Evolutionary conservation across 2,113 vertebrate species (phyloP).

Genomic region (Marmota monax): DNA sequence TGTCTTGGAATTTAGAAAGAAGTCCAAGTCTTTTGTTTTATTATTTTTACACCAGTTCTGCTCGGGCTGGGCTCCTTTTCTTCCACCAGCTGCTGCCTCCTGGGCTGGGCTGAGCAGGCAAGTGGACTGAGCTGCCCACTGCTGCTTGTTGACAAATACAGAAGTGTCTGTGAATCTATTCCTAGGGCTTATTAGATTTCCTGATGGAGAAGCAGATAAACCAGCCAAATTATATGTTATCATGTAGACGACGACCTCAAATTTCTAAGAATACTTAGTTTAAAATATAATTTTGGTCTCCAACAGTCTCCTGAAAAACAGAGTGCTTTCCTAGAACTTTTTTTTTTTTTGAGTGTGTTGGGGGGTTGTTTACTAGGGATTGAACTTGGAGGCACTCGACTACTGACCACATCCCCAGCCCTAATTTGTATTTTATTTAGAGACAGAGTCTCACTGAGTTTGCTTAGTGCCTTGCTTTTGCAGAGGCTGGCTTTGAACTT

Average conservation of each 20-base stretch:
- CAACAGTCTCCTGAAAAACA: not conserved
- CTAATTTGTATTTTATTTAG: too few species aligned
- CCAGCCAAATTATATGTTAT: not conserved
- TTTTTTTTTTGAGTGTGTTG: too few species aligned
- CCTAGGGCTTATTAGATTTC: not conserved
- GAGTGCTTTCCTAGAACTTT: not conserved
- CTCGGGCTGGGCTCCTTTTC: not conserved
- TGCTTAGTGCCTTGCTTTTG: too few species aligned
- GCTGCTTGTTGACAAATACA: not conserved
- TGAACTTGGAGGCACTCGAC: too few species aligned
- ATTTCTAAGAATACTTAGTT: not conserved
- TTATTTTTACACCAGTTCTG: not conserved
- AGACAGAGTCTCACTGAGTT: too few species aligned
- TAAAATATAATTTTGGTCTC: not conserved
- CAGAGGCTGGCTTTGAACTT: too few species aligned
- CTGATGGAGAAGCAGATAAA: not conserved
- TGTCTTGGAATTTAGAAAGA: conserved; percentile 50
- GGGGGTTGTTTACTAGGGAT: too few species aligned
- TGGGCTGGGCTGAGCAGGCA: not conserved
- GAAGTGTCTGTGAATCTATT: not conserved
- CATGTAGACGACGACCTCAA: not conserved
- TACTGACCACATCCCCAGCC: too few species aligned
- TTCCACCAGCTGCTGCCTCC: not conserved
- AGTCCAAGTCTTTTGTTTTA: conserved; percentile 23
- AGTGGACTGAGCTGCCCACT: too few species aligned